phyloP scores from a whole-genome alignment of 2,888 invertebrate species.

The Endotricha flammealis region DNA sequence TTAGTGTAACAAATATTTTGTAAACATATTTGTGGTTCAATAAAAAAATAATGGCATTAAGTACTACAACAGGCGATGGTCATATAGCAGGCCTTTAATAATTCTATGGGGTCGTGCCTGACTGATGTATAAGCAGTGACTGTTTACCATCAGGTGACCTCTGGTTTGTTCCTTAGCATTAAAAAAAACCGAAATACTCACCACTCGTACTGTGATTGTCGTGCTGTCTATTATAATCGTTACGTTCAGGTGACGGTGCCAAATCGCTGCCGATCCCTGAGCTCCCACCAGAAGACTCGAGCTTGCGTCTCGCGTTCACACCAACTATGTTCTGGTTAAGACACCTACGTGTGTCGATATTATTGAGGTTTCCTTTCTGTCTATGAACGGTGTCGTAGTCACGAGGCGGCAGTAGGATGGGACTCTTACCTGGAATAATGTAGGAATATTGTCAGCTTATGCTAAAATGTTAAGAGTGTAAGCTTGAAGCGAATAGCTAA shows the following conservation, averaged over 20 bases:
- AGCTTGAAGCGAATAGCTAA: conserved; percentile 4
- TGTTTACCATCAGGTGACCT: no score
- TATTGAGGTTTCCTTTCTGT: conserved; percentile 70
- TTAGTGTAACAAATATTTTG: no score
- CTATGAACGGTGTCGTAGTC: conserved; percentile 96
- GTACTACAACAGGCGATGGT: no score
- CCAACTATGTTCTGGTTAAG: conserved; percentile 83
- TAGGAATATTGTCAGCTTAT: neutral
- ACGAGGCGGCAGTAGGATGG: conserved; percentile 92
- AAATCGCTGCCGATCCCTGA: conserved; percentile 94
- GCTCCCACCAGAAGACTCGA: conserved; percentile 87
- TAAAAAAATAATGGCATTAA: no score
- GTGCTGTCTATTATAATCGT: conserved; percentile 64
- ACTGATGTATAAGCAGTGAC: no score
- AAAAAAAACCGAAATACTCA: conserved; percentile 46
- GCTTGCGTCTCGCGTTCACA: conserved; percentile 65
- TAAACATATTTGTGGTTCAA: no score
- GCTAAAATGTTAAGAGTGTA: neutral
- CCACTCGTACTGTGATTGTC: conserved; percentile 82
- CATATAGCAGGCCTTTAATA: no score
- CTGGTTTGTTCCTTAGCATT: no score
- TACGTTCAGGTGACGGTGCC: conserved; percentile 87
- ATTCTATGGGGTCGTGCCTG: no score
- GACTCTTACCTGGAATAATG: conserved; percentile 74
- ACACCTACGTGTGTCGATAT: conserved; percentile 78